phyloP scores from a whole-genome alignment of 2,888 invertebrate species.

The Azorinus chamasolen region DNA sequence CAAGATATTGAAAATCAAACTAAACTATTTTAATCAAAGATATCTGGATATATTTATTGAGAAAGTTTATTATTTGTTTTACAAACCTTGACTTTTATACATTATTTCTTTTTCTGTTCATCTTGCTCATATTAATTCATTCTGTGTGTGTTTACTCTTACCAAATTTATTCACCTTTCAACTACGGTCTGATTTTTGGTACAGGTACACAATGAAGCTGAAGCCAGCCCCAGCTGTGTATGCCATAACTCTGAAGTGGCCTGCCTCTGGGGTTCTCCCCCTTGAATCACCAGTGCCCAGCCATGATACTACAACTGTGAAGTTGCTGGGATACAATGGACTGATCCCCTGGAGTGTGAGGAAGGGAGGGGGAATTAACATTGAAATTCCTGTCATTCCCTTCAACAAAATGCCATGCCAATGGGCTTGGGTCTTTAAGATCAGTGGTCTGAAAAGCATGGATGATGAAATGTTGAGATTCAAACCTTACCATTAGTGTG shows the following conservation, averaged over 20 bases:
- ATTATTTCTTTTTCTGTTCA: too few relatives aligned
- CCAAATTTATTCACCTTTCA: too few relatives aligned
- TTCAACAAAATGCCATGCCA: constrained; percentile 66
- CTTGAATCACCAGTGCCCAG: constrained; percentile 87
- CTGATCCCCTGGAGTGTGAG: neutral
- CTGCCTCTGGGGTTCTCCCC: constrained; percentile 88
- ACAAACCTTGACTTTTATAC: too few relatives aligned
- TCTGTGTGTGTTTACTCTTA: too few relatives aligned
- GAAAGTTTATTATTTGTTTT: too few relatives aligned
- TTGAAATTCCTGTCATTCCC: constrained; percentile 69
- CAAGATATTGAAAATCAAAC: too few relatives aligned
- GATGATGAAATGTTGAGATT: too few relatives aligned
- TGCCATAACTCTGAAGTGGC: constrained; percentile 91
- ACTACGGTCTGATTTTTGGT: too few relatives aligned
- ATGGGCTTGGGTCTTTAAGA: constrained; percentile 74
- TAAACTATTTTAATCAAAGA: too few relatives aligned
- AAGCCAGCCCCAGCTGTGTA: constrained; percentile 87
- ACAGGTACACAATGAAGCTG: constrained; percentile 79
- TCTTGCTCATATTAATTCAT: too few relatives aligned
- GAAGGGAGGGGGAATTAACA: constrained; percentile 59
- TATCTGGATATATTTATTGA: too few relatives aligned
- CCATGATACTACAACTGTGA: constrained; percentile 84
- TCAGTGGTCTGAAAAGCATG: constrained; percentile 25
- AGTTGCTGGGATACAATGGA: constrained; percentile 88
- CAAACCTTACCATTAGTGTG: too few relatives aligned